Evolutionary conservation across 2,888 invertebrate genomes (phyloP).

Genomic region (Apantesis nais): DNA sequence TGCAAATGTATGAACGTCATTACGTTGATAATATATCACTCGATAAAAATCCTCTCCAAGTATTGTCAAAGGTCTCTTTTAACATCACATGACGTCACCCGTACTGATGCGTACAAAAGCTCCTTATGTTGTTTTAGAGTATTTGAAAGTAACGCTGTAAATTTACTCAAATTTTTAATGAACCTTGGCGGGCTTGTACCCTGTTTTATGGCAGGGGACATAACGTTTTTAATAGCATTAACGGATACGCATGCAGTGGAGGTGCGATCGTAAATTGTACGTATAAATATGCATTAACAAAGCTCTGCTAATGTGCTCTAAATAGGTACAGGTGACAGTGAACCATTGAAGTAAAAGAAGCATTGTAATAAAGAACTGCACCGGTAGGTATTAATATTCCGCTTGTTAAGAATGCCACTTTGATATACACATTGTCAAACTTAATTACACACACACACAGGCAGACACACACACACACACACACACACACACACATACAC

Average conservation of each 20-base stretch:
- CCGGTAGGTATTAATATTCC: too few species aligned
- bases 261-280: background rate
- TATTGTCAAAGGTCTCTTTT: constrained; percentile 4
- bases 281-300: background rate
- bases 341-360: too few species aligned
- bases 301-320: too few species aligned
- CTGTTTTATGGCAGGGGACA: background rate
- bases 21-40: background rate
- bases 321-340: too few species aligned
- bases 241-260: background rate
- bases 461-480: too few species aligned
- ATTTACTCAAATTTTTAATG: background rate
- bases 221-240: background rate
- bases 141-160: background rate
- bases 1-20: background rate
- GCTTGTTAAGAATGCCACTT: too few species aligned
- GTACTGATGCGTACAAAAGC: background rate
- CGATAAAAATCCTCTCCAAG: background rate
- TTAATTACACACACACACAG: too few species aligned
- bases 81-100: background rate
- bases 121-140: background rate
- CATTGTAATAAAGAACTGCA: too few species aligned
- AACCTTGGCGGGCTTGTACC: background rate
- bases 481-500: too few species aligned
- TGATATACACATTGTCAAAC: too few species aligned